Evolutionary conservation across 2,113 vertebrate species (phyloP).

Genomic region (Vulpes lagopus): DNA sequence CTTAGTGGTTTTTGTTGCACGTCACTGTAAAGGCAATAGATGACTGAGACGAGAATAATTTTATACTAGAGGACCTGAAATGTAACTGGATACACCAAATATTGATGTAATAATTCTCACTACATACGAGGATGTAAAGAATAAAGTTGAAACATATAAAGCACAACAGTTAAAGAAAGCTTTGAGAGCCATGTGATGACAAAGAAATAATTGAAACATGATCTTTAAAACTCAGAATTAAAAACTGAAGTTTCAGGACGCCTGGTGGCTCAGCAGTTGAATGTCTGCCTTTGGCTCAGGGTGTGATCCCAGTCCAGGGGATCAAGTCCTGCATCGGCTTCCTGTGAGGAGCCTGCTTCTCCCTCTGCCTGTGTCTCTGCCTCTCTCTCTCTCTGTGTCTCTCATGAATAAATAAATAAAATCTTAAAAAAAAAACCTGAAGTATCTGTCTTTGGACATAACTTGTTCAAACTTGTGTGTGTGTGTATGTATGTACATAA

Average conservation of each 20-base stretch:
- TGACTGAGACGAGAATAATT: background rate
- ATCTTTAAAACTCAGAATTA: background rate
- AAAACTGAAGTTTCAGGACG: background rate
- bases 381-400: no score
- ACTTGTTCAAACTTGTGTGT: background rate
- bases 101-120: background rate
- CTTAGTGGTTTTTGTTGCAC: background rate
- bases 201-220: background rate
- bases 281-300: no score
- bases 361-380: no score
- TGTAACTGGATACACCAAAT: background rate
- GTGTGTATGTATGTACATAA: background rate
- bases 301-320: no score
- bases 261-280: no score
- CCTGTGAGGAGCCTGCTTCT: no score
- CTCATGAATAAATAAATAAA: no score
- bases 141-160: background rate
- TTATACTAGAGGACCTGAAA: background rate
- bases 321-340: no score
- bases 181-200: background rate
- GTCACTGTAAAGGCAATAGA: background rate
- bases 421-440: background rate
- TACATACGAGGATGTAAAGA: background rate
- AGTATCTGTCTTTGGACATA: background rate
- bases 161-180: background rate